A percentile compares a stretch with the other conserved stretches of the same genome.
Evolutionary conservation across 2,797 vertebrate species (phyloP).

Genomic region (Lagodon rhomboides): DNA sequence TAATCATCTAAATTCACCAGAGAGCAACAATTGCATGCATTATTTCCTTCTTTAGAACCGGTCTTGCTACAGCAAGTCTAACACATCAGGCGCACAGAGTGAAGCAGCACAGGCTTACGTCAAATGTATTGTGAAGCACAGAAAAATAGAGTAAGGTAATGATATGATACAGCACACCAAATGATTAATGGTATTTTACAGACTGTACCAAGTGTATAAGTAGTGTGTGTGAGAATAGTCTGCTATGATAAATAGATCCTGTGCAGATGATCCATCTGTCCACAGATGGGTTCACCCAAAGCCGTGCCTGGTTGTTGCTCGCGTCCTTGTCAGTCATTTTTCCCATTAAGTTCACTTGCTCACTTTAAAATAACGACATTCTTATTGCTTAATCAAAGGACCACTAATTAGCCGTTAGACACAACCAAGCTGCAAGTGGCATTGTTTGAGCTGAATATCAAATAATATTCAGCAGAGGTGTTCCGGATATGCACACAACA

Average conservation of each 20-base stretch:
- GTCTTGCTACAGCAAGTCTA: not conserved
- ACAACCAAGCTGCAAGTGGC: too few species aligned
- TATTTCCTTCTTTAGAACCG: constrained; percentile 2
- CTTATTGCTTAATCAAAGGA: constrained; percentile 1
- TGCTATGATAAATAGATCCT: not conserved
- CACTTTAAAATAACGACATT: not conserved
- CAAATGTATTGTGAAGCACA: not conserved
- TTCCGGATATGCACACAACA: not conserved
- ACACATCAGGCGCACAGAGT: not conserved
- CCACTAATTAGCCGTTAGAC: constrained; percentile 5
- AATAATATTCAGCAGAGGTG: constrained; percentile 4
- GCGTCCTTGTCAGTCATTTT: not conserved
- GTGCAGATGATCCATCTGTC: constrained; percentile 1
- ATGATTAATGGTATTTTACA: not conserved
- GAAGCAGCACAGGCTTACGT: not conserved
- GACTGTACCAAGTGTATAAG: not conserved
- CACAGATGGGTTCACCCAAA: not conserved
- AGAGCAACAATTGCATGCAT: constrained; percentile 3
- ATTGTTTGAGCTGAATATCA: constrained; percentile 5
- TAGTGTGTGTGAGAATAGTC: not conserved
- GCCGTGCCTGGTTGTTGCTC: not conserved
- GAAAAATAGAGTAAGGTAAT: not conserved
- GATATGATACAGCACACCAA: not conserved
- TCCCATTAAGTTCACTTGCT: not conserved
- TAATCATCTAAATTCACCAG: constrained; percentile 2